A percentile compares a stretch with the other conserved stretches of the same genome.
These are phyloP conservation scores for Graphium colonna DNA, from an alignment of 2,888 invertebrate species.

Conservation along the genomic window DNA sequence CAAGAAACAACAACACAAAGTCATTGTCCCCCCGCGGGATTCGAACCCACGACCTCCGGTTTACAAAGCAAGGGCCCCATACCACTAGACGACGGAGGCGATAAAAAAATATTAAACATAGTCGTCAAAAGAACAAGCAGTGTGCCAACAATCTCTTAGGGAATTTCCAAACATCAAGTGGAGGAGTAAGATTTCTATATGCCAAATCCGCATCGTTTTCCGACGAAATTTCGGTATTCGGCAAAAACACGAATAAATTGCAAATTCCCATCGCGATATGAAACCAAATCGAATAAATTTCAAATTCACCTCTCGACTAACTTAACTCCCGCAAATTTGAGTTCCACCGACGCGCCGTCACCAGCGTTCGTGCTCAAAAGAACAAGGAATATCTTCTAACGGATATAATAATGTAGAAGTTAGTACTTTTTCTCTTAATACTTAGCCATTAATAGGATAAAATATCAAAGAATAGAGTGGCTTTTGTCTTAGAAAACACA, in stretches of 20 bases:
- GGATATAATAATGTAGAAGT: no score
- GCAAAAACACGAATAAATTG: constrained; percentile 14
- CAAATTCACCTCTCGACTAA: constrained; percentile 14
- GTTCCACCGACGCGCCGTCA: neutral
- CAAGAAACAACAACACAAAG: no score
- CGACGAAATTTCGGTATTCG: constrained; percentile 7
- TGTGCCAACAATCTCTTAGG: constrained; percentile 12
- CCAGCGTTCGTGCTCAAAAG: neutral
- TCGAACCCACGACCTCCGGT: no score
- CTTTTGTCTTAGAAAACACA: neutral
- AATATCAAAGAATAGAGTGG: neutral
- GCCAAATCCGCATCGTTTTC: constrained; percentile 11
- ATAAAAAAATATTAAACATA: no score
- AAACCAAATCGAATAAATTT: constrained; percentile 18
- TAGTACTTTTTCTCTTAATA: neutral
- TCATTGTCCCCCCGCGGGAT: no score
- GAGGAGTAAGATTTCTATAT: constrained; percentile 12
- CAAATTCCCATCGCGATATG: constrained; percentile 9
- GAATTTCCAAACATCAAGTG: constrained; percentile 16
- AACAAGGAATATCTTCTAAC: neutral
- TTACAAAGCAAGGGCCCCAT: no score
- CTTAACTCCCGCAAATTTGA: constrained; percentile 1
- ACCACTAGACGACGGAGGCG: no score
- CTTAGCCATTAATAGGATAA: neutral
- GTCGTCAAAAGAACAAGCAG: no score